Base-by-base conservation (phyloP, 2,797 vertebrate genomes). In the Taenioides sp. region DNA sequence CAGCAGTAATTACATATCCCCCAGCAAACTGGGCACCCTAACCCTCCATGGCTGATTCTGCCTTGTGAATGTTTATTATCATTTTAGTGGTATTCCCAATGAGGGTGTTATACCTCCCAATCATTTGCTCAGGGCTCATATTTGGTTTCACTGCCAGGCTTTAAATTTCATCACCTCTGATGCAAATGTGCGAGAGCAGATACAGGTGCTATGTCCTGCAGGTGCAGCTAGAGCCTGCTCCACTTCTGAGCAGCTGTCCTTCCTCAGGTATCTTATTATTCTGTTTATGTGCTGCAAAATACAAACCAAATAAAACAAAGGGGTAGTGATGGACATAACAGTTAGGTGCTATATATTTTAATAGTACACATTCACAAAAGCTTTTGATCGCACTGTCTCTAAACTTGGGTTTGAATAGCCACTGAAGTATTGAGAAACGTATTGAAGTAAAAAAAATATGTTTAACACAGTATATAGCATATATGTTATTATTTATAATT, bases 101-200 rank as follows among this genome's bases (percentile, higher is more conserved):
- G 54, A 79, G 59, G 7, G 59, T 9, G 62, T 72, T 65, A 40
- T 62, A 72, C 72, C 27, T 74, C 57, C 34, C 23, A 71, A 66
- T 75, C 62, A 80, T 71, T 84, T 78, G 70, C 65, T 71, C 37
- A 7, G 20, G 69, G 16, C 67, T 68, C 67, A 28, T 73, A 6
- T 77, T 63, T 7, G 22, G 75, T 85, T 86, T 89, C 83, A 84
- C 80, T 66, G 40, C 25, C 43, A 67, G 74, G 62, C 68, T 52
- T 72, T 27, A 71, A 72, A 84, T 82, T 87, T 82, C 81, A 78
- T 86, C 80, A 75, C 60, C n/a, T 47, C 63, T n/a, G 79, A 78
- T 71, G 68, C 67, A 70, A 49, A 71, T 14, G 18, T 70, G 64
- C 61, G 65, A 31, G 77, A 63, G 65, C 52, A 40, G 70, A 77